Base-by-base conservation (phyloP, 2,888 invertebrate genomes). In the Volucella bombylans region DNA sequence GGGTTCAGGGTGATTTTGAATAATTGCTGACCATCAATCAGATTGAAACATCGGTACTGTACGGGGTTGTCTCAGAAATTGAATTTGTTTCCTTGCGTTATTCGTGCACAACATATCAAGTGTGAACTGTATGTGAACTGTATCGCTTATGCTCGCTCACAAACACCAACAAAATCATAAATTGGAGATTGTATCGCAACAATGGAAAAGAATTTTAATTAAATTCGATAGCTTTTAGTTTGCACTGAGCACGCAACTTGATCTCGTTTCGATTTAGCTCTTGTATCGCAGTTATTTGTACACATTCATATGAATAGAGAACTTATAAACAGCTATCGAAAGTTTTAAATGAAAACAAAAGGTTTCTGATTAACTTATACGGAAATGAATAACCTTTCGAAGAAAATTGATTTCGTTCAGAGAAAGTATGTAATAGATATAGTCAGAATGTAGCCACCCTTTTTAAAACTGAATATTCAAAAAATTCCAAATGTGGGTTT, bases 21-120 rank as follows among this genome's bases (percentile, higher is more conserved):
- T 81, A 85, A 85, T 85, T 81, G 68, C 81, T 23, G 15, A 52
- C 68, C 81, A 85, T 85, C 81, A 81, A 85, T 85, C 85, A 85
- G 85, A 77, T 85, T 81, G 76, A 81, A 85, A 72, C 81, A 72
- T 81, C 81, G 79, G 76, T 68, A 67, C 54, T 71, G 23, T 52
- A 69, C 61, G 85, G 68, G 71, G 81, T 72, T 81, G 76, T 77
- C 76, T 85, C 68, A 72, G 77, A 85, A 77, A 85, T 85, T 85
- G 76, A 85, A 85, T 76, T 85, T 45, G 54, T 85, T 72, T 85
- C 74, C 81, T 81, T 85, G 76, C 62, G 61, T 76, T 76, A 80
- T 79, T 83, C 61, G 82, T 82, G 82, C 50, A 55, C 54, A 76
- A 50, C 68, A 69, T 73, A 65, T 59, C 64, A 78, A 73, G 73